These are phyloP conservation scores for Clarias gariepinus DNA, from an alignment of 2,113 vertebrate genomes.

Conservation along the genomic window DNA sequence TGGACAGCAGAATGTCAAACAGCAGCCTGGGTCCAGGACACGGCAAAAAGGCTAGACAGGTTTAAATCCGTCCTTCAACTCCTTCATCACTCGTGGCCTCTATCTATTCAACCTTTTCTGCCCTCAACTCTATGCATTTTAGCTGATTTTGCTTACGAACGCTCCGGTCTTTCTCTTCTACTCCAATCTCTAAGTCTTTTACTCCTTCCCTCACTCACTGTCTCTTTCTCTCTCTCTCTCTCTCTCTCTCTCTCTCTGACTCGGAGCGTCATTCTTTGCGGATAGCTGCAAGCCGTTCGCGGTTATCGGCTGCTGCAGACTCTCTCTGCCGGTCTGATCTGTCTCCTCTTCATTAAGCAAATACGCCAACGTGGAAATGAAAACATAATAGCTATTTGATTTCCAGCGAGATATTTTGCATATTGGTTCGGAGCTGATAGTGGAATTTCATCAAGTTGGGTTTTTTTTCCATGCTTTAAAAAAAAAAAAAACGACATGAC, in stretches of 20 bases:
- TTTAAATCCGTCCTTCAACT: conserved; percentile 46
- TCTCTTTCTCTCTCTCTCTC: conserved; percentile 42
- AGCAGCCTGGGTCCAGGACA: conserved; percentile 39
- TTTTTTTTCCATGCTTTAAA: conserved; percentile 87
- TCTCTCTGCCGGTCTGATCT: conserved; percentile 89
- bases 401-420: conserved; percentile 99
- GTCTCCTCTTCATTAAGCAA: conserved; percentile 99
- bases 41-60: conserved; percentile 32
- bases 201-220: conserved; percentile 36
- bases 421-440: conserved; percentile 99
- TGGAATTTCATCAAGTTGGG: conserved; percentile 97
- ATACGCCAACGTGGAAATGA: conserved; percentile 99
- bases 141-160: neutral
- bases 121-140: neutral
- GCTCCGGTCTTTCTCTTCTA: conserved; percentile 40
- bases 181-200: conserved; percentile 24
- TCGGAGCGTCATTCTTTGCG: conserved; percentile 78
- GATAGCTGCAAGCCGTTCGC: conserved; percentile 89
- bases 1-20: conserved; percentile 46
- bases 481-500: conserved; percentile 83
- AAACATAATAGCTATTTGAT: conserved; percentile 99
- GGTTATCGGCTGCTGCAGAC: conserved; percentile 94
- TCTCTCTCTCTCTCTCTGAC: conserved; percentile 64
- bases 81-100: conserved; percentile 51
- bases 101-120: conserved; percentile 40